Conservation (phyloP, 1,140 invertebrate species). For the Drosophila eugracilis region DNA sequence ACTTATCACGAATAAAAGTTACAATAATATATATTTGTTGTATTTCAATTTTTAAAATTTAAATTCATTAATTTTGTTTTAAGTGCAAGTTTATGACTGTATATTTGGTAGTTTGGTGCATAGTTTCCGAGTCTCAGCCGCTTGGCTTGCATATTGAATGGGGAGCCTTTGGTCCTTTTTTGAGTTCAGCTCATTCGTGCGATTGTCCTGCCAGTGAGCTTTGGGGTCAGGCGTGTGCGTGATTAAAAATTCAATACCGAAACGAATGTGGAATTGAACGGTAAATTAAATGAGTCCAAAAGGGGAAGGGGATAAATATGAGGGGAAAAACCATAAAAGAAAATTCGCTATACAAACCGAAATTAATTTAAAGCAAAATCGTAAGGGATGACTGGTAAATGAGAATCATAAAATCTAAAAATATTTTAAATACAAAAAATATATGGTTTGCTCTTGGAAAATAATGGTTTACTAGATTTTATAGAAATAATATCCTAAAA, state of each 20-base stretch:
- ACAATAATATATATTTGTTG: too few species aligned
- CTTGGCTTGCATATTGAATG: conserved; percentile 71
- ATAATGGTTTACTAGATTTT: too few species aligned
- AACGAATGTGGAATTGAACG: conserved; percentile 81
- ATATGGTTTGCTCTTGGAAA: too few species aligned
- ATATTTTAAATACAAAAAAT: too few species aligned
- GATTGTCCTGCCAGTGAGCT: conserved; percentile 21
- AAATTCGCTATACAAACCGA: too few species aligned
- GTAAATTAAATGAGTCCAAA: conserved; percentile 69
- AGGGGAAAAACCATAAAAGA: not conserved
- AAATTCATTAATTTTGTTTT: not conserved
- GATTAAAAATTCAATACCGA: conserved; percentile 83
- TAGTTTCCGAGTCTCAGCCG: conserved; percentile 57
- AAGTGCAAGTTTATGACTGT: conserved; percentile 1
- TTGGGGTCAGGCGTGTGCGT: conserved; percentile 64
- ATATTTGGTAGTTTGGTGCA: conserved; percentile 30
- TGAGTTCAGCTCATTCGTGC: not conserved
- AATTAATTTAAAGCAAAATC: too few species aligned
- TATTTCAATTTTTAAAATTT: too few species aligned
- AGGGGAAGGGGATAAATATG: conserved; percentile 3
- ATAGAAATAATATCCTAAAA: too few species aligned
- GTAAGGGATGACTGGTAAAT: too few species aligned
- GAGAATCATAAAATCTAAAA: too few species aligned
- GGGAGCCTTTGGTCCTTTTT: conserved; percentile 22
- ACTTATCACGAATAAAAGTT: too few species aligned